These are phyloP conservation scores for Neolamprologus fasciatus DNA, from an alignment of 2,113 vertebrate genomes.

Conservation along the genomic window DNA sequence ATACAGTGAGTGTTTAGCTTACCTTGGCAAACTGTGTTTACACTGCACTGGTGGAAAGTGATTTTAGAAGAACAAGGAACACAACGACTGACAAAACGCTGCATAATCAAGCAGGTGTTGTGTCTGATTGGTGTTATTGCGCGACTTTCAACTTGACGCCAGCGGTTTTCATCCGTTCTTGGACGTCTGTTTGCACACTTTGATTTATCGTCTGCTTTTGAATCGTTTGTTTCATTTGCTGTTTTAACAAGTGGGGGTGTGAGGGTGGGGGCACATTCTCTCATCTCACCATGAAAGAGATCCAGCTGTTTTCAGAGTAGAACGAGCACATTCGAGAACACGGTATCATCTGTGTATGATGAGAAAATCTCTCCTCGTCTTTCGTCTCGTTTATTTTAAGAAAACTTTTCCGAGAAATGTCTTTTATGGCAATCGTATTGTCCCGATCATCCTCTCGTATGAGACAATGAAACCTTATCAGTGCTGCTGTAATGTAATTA, in stretches of 20 bases:
- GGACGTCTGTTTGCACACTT: background rate
- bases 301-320: background rate
- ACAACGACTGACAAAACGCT: fast-evolving
- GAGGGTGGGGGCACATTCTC: background rate
- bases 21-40: background rate
- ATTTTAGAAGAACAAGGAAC: background rate
- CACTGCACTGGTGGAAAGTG: background rate
- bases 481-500: slow-evolving; percentile 19
- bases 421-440: background rate
- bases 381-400: background rate
- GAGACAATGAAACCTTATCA: slow-evolving; percentile 10
- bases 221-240: fast-evolving
- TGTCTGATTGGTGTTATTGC: background rate
- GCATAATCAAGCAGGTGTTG: background rate
- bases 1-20: background rate
- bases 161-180: background rate
- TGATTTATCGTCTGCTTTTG: background rate
- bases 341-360: background rate
- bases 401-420: background rate
- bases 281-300: background rate
- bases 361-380: background rate
- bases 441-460: background rate
- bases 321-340: background rate
- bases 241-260: background rate
- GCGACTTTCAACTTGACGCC: fast-evolving